Base-by-base conservation (phyloP, 2,888 invertebrate species). In the Ecliptopera silaceata region DNA sequence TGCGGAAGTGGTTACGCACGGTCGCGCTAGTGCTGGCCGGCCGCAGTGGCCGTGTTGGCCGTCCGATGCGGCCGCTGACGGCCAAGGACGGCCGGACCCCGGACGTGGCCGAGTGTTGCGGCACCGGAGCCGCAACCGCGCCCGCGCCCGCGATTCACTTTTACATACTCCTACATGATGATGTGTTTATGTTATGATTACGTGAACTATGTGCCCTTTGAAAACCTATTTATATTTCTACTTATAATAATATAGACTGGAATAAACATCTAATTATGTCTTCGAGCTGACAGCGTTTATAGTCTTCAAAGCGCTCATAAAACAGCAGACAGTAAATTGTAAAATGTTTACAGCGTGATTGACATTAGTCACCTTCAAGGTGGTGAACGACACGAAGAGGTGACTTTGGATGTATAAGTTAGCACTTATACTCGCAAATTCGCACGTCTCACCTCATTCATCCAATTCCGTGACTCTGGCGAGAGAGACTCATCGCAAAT, bases 1-100 rank as follows among this genome's bases (percentile, higher is more conserved):
- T 73, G 78, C 84, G 86, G 88, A 89, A 88, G 82, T 70, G 69
- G 82, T 79, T 80, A 83, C 85, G 85, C 84, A 75, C 75, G 78
- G 81, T 70, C 83, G 81, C 68, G 66, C 44, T 42, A 42, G 42
- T 22, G 20, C n/a, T 31, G 32, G 74, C 68, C 70, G 64, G 58
- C 47, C 64, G 64, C 42, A 65, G 64, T 61, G 64, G 69, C 66
- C 63, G 70, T 71, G 67, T 34, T 34, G 34, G 12, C 5, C 34
- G 34, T 34, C 71, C 74, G 74, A 66, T 70, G 70, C 67, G 65
- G 69, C 65, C 64, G 68, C 59, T 17, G 71, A 74, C 70, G 82
- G 79, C 82, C 87, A 85, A 86, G 86, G 87, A 83, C 87, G 65
- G 65, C 52, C 65, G 69, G 77, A 72, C 74, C 77, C 73, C 74